Evolutionary conservation across 2,888 invertebrate species (phyloP).

Genomic region (Phania funesta): DNA sequence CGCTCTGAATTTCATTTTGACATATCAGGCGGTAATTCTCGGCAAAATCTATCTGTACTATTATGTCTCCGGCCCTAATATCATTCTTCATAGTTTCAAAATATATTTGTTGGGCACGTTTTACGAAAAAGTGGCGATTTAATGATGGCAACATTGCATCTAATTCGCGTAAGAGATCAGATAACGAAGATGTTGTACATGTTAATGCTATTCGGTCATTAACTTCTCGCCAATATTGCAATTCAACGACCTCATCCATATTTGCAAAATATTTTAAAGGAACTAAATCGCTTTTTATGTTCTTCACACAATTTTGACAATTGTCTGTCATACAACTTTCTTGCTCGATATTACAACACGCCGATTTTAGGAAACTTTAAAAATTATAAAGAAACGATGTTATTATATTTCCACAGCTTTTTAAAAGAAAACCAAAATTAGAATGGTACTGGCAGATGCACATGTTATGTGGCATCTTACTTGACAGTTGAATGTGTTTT

Average conservation of each 20-base stretch:
- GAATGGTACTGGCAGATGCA: constrained; percentile 28
- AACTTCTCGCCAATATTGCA: constrained; percentile 44
- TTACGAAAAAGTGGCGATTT: constrained; percentile 25
- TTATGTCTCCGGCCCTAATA: constrained; percentile 2
- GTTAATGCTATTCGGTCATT: constrained; percentile 19
- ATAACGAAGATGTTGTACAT: constrained; percentile 7
- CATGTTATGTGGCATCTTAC: too few relatives aligned
- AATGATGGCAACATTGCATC: constrained; percentile 27
- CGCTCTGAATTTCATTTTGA: too few relatives aligned
- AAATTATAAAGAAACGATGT: too few relatives aligned
- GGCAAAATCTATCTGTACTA: constrained; percentile 33
- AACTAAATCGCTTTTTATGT: constrained; percentile 31
- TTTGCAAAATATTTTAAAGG: constrained; percentile 6
- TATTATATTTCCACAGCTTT: too few relatives aligned
- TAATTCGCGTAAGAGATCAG: constrained; percentile 23
- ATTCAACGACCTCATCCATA: constrained; percentile 31
- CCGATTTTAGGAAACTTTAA: neutral
- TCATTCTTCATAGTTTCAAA: constrained; percentile 25
- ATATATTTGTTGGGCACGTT: constrained; percentile 22
- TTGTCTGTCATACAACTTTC: constrained; percentile 9
- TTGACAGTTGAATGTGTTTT: too few relatives aligned
- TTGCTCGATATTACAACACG: constrained; percentile 31
- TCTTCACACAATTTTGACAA: constrained; percentile 31
- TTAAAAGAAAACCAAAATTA: constrained; percentile 32
- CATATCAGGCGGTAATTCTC: too few relatives aligned